Evolutionary conservation across 2,888 invertebrate genomes (phyloP), one percentile per base, ranked within the genome.

Genomic region (Napeogenes inachia): DNA sequence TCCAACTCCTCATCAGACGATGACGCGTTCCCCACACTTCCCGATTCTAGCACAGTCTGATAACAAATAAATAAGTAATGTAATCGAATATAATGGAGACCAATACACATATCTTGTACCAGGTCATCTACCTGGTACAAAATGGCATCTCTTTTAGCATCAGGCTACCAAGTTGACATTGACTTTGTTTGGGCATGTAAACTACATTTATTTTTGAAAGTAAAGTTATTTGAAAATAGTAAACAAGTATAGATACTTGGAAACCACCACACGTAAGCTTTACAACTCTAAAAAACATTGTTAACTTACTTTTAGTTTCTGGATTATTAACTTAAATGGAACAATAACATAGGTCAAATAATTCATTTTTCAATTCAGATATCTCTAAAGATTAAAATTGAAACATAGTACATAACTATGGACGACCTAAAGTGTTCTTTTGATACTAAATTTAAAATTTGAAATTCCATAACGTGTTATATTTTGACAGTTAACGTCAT

Each of bases 1-100:
- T 95, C 95, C 79, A 93, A 89, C 76, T 95, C 95, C 78, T 94
- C 94, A 82, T 94, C 94, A 78, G 91, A 92, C 71, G 90, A 91
- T 60, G 91, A 89, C 67, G 92, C 91, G 80, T 92, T 92, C 79
- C 93, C 93, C 80, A 92, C 89, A 80, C 92, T 91, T 78, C 91
- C 92, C 73, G 92, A 91, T 84, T 94, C 94, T 75, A 94, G 90
- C 64, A 94, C 94, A 75, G 94, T 94, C 94, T 94, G 79, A 38
- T 13, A 57, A 57, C 56, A 60, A 47, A 86, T 73, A 61, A 72
- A 73, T 60, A 56, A 50, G 54, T 33, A 64, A 42, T 57, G 30
- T 10, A 54, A 30, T 46, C 56, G 32, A 6, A 47, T 33, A 13
- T 6, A 47, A 21, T 21, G 21, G 21, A 21, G 21, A 21, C 21